Conservation (phyloP, 2,797 vertebrate species). For the Lithobates pipiens region DNA sequence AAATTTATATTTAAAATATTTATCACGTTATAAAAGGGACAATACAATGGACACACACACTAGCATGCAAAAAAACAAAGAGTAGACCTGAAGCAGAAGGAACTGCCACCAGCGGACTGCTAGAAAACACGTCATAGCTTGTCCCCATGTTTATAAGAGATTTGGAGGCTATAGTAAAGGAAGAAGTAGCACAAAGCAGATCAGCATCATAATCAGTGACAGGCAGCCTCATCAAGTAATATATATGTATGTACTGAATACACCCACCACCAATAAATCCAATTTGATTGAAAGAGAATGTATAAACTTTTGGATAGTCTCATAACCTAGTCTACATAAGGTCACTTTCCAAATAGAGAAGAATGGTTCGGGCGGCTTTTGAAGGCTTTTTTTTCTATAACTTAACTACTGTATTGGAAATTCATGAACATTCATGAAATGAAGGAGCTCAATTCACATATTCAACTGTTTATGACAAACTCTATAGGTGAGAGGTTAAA, state of each 20-base stretch:
- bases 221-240: neutral
- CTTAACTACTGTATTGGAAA: no score
- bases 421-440: no score
- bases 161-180: neutral
- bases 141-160: neutral
- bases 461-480: no score
- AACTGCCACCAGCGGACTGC: neutral
- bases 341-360: no score
- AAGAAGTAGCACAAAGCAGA: neutral
- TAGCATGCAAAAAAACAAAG: neutral
- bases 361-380: no score
- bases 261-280: no score
- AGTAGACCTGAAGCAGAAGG: neutral
- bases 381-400: no score
- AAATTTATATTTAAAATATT: no score
- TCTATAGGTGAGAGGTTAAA: no score
- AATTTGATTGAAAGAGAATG: neutral
- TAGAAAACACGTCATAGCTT: neutral
- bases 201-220: neutral
- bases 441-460: no score
- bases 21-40: no score
- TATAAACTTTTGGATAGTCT: neutral
- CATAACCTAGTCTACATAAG: neutral
- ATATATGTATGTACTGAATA: neutral
- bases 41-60: no score